Evolutionary conservation across 30 jellyfish, hydroid and myxozoan genomes (phyloP).

Genomic region (Morbakka virulenta): DNA sequence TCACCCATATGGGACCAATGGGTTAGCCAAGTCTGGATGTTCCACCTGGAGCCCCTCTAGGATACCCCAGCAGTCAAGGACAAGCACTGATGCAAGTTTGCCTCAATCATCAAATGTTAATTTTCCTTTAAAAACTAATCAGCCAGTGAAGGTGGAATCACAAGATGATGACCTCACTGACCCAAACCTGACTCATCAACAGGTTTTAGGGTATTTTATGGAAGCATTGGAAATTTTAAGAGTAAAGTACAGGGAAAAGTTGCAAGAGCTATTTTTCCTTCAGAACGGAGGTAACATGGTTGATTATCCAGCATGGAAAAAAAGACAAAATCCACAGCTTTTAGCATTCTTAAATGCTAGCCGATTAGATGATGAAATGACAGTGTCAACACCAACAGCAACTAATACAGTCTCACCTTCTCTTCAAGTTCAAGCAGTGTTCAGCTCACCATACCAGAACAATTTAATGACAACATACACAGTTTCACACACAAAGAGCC

Average conservation of each 20-base stretch:
- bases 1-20: neutral
- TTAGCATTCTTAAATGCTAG: conserved; percentile 76
- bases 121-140: too few species aligned
- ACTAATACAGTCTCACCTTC: conserved; percentile 77
- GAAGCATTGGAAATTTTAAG: conserved; percentile 72
- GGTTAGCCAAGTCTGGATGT: too few species aligned
- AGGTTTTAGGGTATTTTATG: conserved; percentile 56
- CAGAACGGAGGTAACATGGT: conserved; percentile 99
- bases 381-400: conserved; percentile 85
- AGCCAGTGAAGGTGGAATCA: too few species aligned
- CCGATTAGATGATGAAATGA: conserved; percentile 76
- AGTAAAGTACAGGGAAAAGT: conserved; percentile 70
- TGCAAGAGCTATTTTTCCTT: conserved; percentile 85
- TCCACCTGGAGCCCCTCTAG: too few species aligned
- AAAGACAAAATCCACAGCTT: conserved; percentile 84
- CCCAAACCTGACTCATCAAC: conserved; percentile 52
- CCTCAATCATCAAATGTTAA: neutral
- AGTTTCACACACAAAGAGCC: conserved; percentile 14
- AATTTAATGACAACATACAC: conserved; percentile 15
- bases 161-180: conserved; percentile 60
- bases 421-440: conserved; percentile 71
- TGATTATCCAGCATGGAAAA: conserved; percentile 94
- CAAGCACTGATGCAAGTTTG: too few species aligned
- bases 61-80: too few species aligned
- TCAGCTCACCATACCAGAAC: conserved; percentile 29